A percentile compares a stretch with the other conserved stretches of the same genome.
phyloP scores from a whole-genome alignment of 2,113 vertebrate genomes.

The Parus major region DNA sequence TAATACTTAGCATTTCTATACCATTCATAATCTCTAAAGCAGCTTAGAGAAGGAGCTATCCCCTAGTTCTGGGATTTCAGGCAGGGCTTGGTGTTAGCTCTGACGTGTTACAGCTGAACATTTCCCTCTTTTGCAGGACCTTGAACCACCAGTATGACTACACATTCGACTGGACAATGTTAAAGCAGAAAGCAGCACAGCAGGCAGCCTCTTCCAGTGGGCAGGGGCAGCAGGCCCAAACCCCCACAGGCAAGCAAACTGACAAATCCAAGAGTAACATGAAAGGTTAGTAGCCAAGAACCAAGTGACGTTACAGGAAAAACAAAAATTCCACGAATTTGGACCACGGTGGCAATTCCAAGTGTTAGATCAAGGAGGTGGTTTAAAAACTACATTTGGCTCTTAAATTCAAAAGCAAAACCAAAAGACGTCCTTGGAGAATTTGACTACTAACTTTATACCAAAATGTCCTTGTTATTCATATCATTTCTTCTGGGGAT shows the following conservation, averaged over 20 bases:
- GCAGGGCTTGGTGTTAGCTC: not conserved
- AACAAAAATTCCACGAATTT: slow-evolving; percentile 80
- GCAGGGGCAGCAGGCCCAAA: slow-evolving; percentile 99
- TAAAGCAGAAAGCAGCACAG: slow-evolving; percentile 99
- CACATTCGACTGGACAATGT: slow-evolving; percentile 99
- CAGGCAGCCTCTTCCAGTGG: slow-evolving; percentile 98
- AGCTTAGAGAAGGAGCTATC: not conserved
- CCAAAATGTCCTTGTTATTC: slow-evolving; percentile 88
- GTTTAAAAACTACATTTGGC: slow-evolving; percentile 86
- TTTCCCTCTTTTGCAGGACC: slow-evolving; percentile 80
- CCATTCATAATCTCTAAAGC: not conserved
- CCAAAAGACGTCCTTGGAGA: slow-evolving; percentile 98
- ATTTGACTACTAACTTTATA: slow-evolving; percentile 99
- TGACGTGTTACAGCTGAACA: not conserved
- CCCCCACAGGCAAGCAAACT: slow-evolving; percentile 99
- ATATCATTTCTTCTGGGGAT: slow-evolving; percentile 86
- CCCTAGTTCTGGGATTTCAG: not conserved
- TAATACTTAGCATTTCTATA: not conserved
- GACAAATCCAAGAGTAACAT: slow-evolving; percentile 99
- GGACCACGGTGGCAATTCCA: slow-evolving; percentile 74
- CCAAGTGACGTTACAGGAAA: slow-evolving; percentile 94
- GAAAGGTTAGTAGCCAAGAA: slow-evolving; percentile 99
- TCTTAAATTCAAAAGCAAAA: slow-evolving; percentile 80
- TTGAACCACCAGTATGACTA: slow-evolving; percentile 99
- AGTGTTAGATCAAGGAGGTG: slow-evolving; percentile 88